Base-by-base conservation (phyloP, 2,797 vertebrate species). In the Choloepus didactylus region DNA sequence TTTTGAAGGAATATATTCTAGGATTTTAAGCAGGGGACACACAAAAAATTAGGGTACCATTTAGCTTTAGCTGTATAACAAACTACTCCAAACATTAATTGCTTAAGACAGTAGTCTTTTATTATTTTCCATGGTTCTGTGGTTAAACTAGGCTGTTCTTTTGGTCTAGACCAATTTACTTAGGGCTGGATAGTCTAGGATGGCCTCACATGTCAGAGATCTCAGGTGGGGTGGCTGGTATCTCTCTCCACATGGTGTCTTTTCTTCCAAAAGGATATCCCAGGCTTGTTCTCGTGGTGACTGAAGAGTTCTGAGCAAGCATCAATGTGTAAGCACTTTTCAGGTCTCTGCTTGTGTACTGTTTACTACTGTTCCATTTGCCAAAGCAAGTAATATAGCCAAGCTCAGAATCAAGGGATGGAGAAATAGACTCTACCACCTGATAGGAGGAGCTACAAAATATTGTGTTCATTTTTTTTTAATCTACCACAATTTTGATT, bases 21-120 rank as follows among this genome's bases (percentile, higher is more conserved):
- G 59, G 67, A 81, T 95, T 95, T 92, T 93, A 93, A 91, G 23
- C n/a, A 75, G 35, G 49, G 75, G 2, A 62, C 35, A 75, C 46
- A 79, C 35, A 54, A 80, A 84, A 82, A 70, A 84, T 12, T 44
- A 73, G 25, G 7, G 6, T 15, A 44, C 93, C 31, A 49, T 7
- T 93, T 95, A 79, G 25, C 56, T 79, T 88, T 88, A 84, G 12
- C 64, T 93, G 56, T 73, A 49, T 87, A 64, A 29, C 41, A 93
- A 81, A 76, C 41, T 75, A 69, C 59, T 10, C 31, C 49, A 31
- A 87, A 92, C 73, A 15, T 25, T 87, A 89, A 75, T 54, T 62
- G 21, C 31, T 82, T 84, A 83, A 95, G n/a, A 73, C 7, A 70
- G 56, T 72, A 93, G 49, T 5, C 16, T 87, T 92, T 85, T 95